These are phyloP conservation scores for Tyria jacobaeae DNA, from an alignment of 2,888 invertebrate species.

Conservation along the genomic window DNA sequence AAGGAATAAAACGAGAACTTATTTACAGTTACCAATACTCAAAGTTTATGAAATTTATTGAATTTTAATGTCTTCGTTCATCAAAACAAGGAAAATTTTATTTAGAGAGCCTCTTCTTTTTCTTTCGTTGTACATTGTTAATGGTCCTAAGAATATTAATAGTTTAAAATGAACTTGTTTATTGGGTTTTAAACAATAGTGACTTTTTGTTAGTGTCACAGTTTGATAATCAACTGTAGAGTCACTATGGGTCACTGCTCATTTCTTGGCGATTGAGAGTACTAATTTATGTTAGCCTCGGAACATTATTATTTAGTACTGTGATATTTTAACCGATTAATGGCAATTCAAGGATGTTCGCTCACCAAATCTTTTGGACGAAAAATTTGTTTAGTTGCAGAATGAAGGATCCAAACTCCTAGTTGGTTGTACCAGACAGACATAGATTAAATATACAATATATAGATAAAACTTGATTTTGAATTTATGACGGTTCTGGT, in stretches of 20 bases:
- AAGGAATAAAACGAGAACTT: constrained; percentile 21
- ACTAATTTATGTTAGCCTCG: too few species aligned
- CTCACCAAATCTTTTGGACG: neutral
- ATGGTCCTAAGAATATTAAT: too few species aligned
- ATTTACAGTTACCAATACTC: constrained; percentile 25
- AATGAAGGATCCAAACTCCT: neutral
- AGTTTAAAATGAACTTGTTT: too few species aligned
- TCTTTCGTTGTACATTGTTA: too few species aligned
- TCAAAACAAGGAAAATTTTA: constrained; percentile 2
- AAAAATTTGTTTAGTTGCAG: neutral
- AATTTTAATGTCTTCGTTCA: constrained; percentile 1
- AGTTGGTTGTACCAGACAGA: neutral
- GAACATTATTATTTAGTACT: too few species aligned
- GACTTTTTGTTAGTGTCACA: too few species aligned
- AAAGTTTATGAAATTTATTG: constrained; percentile 6
- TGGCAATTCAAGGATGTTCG: too few species aligned
- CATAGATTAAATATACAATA: too few species aligned
- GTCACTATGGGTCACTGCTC: neutral
- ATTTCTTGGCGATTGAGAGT: neutral
- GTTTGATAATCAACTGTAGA: too few species aligned
- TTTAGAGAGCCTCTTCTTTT: neutral
- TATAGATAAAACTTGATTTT: neutral
- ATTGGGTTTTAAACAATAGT: too few species aligned
- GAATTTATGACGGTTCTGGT: too few species aligned
- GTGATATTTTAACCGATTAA: too few species aligned